Conservation (phyloP, 2,888 invertebrate genomes). For the Criorhina ranunculi region DNA sequence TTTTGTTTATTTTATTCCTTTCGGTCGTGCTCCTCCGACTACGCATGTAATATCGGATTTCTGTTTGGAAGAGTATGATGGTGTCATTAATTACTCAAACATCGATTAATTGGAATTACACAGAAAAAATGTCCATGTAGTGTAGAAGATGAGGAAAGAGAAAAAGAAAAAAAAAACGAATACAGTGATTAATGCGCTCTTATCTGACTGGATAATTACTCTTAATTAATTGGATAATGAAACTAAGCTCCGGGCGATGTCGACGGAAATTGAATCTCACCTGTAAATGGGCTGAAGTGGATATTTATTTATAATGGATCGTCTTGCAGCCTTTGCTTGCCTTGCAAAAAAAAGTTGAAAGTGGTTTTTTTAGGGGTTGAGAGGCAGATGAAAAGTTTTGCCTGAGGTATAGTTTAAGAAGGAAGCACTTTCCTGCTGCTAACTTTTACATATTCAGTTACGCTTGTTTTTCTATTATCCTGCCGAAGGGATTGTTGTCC, state of each 20-base stretch:
- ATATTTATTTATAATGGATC: background rate
- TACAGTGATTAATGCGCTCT: constrained; percentile 39
- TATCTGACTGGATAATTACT: constrained; percentile 59
- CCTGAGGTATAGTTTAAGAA: background rate
- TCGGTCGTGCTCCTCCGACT: background rate
- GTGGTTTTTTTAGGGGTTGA: background rate
- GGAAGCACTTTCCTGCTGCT: too few relatives aligned
- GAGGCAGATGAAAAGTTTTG: background rate
- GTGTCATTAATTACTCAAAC: constrained; percentile 50
- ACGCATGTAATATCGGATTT: constrained; percentile 33
- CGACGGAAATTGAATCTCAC: constrained; percentile 41
- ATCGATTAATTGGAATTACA: constrained; percentile 8
- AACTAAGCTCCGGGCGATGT: constrained; percentile 40
- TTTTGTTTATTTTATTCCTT: background rate
- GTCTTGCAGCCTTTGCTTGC: background rate
- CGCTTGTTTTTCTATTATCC: too few relatives aligned
- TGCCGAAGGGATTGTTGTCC: too few relatives aligned
- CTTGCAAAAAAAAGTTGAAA: background rate
- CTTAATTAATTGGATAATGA: constrained; percentile 59
- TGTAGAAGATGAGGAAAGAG: constrained; percentile 1
- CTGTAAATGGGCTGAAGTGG: constrained; percentile 27
- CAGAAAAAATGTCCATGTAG: constrained; percentile 6
- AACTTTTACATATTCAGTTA: too few relatives aligned
- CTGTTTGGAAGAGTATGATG: constrained; percentile 6
- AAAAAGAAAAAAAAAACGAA: background rate